These are phyloP conservation scores for Pelobates cultripes DNA, from an alignment of 2,797 vertebrate genomes.

Conservation along the genomic window DNA sequence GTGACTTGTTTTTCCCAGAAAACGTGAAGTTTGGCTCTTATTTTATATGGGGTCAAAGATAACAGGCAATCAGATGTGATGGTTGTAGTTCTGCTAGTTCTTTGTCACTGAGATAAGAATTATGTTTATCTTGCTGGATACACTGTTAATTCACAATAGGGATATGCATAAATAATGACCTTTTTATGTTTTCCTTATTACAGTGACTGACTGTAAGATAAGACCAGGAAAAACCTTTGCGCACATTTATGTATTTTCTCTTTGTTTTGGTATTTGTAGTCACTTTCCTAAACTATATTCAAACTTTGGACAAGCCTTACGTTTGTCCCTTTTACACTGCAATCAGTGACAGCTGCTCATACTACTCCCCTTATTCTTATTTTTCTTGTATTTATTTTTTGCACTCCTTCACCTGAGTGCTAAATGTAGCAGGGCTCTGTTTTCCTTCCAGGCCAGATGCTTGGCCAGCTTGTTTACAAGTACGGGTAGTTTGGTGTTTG, in stretches of 20 bases:
- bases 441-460: slow-evolving; percentile 5
- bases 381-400: background rate
- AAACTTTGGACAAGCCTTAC: slow-evolving; percentile 8
- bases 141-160: too few species aligned
- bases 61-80: background rate
- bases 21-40: background rate
- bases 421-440: slow-evolving; percentile 7
- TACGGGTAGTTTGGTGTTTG: background rate
- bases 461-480: background rate
- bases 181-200: too few species aligned
- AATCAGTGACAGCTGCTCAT: background rate
- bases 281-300: background rate
- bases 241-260: background rate
- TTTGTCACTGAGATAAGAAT: too few species aligned
- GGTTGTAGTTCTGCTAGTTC: background rate
- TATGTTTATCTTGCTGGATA: too few species aligned
- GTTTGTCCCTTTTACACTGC: background rate
- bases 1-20: background rate
- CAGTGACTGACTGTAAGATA: too few species aligned
- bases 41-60: background rate
- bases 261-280: background rate
- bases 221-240: background rate
- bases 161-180: too few species aligned
- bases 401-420: background rate
- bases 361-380: background rate